Percentiles rank a stretch among this genome's conserved stretches.
phyloP scores from a whole-genome alignment of 1,140 invertebrate species.

The Parapsyche elsis region DNA sequence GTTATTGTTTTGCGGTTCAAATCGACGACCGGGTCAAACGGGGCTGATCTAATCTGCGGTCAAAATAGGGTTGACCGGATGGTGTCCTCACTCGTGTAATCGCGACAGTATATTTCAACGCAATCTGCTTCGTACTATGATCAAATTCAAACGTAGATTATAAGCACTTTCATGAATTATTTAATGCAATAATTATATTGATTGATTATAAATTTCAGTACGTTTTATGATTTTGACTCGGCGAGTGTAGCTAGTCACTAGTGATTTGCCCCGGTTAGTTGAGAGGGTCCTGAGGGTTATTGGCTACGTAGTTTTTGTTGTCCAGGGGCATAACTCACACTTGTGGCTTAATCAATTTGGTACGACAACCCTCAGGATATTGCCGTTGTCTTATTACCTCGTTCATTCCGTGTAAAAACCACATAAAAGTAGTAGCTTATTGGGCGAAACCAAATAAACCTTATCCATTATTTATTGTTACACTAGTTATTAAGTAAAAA shows the following conservation, averaged over 20 bases:
- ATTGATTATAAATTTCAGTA: too few relatives aligned
- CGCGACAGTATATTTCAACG: too few relatives aligned
- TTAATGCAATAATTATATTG: too few relatives aligned
- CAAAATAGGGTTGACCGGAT: slow-evolving; percentile 47
- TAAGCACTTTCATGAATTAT: too few relatives aligned
- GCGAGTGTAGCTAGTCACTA: too few relatives aligned
- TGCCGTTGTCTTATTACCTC: slow-evolving; percentile 26
- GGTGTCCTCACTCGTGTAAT: slow-evolving; percentile 5
- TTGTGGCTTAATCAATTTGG: slow-evolving; percentile 54
- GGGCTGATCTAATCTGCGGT: slow-evolving; percentile 49
- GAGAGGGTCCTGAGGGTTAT: slow-evolving; percentile 18
- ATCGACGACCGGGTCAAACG: slow-evolving; percentile 20
- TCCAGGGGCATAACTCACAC: slow-evolving; percentile 50
- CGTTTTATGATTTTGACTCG: too few relatives aligned
- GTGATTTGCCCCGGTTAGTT: slow-evolving; percentile 19
- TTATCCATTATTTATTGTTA: too few relatives aligned
- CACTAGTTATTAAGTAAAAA: too few relatives aligned
- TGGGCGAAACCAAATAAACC: not conserved
- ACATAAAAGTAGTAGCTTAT: slow-evolving; percentile 8
- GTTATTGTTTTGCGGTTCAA: slow-evolving; percentile 15
- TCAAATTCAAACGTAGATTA: too few relatives aligned
- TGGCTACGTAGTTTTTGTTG: slow-evolving; percentile 47
- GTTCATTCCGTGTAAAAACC: not conserved
- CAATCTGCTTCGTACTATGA: too few relatives aligned
- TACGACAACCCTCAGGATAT: slow-evolving; percentile 27